Evolutionary conservation across 2,888 invertebrate genomes (phyloP).

Genomic region (Trissoscelio sp.): DNA sequence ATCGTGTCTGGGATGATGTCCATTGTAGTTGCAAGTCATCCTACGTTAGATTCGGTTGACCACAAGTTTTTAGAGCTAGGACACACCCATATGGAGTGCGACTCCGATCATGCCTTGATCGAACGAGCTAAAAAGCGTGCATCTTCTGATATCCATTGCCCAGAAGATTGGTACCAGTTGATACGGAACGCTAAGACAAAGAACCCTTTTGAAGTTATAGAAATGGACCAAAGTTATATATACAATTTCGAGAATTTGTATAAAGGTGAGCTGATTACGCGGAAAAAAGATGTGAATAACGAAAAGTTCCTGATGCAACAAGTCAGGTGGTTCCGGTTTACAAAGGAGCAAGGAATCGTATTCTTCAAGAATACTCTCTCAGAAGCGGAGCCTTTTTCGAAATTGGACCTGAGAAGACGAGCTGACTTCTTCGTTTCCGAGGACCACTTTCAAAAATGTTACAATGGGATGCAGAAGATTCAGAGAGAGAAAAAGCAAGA

Average conservation of each 20-base stretch:
- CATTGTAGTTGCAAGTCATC: conserved; percentile 37
- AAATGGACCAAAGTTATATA: conserved; percentile 32
- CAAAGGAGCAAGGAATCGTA: conserved; percentile 8
- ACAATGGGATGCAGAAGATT: conserved; percentile 14
- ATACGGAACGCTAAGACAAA: conserved; percentile 19
- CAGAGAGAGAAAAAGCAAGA: conserved; percentile 26
- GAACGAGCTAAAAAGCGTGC: conserved; percentile 25
- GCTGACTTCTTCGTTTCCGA: background rate
- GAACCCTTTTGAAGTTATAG: conserved; percentile 27
- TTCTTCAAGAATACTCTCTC: background rate
- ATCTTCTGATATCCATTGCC: conserved; percentile 23
- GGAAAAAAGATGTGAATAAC: background rate
- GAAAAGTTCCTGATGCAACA: conserved; percentile 5
- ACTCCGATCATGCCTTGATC: conserved; percentile 17
- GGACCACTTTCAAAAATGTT: conserved; percentile 16
- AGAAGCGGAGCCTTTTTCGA: conserved; percentile 12
- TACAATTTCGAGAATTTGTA: conserved; percentile 32
- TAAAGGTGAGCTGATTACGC: conserved; percentile 9
- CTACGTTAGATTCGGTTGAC: conserved; percentile 33
- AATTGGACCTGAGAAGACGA: conserved; percentile 1
- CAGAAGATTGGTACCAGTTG: conserved; percentile 43
- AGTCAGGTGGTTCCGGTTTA: conserved; percentile 3
- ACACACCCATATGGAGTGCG: conserved; percentile 52
- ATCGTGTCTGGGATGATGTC: conserved; percentile 71
- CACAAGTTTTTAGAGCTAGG: conserved; percentile 51